Conservation (phyloP, 2,888 invertebrate genomes). For the Sericinus montela region DNA sequence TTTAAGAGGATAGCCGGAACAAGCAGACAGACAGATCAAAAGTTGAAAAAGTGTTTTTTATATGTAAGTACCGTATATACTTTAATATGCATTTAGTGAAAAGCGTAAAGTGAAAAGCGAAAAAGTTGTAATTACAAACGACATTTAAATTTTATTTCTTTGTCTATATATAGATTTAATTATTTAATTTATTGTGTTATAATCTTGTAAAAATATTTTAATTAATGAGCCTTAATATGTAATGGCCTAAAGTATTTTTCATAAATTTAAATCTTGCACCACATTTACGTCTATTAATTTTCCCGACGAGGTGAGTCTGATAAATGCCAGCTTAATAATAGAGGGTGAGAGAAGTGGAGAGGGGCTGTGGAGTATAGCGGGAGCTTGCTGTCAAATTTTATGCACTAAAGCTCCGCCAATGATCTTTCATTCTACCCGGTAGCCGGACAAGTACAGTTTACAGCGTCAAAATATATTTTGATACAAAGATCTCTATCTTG, state of each 20-base stretch:
- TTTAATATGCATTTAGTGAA: too few relatives aligned
- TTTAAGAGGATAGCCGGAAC: too few relatives aligned
- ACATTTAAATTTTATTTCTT: too few relatives aligned
- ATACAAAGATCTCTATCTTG: too few relatives aligned
- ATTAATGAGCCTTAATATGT: background rate
- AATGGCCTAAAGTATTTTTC: slow-evolving; percentile 35
- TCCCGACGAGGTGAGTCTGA: slow-evolving; percentile 42
- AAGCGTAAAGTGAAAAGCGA: too few relatives aligned
- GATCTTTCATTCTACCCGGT: slow-evolving; percentile 43
- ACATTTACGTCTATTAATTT: slow-evolving; percentile 54
- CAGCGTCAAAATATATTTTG: background rate
- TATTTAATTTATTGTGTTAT: too few relatives aligned
- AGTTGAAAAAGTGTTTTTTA: too few relatives aligned
- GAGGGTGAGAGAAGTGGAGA: slow-evolving; percentile 21
- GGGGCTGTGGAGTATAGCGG: slow-evolving; percentile 25
- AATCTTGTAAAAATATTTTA: background rate
- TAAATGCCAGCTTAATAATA: slow-evolving; percentile 56
- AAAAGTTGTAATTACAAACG: too few relatives aligned
- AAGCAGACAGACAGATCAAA: too few relatives aligned
- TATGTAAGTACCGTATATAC: too few relatives aligned
- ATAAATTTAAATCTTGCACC: slow-evolving; percentile 41
- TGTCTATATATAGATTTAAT: too few relatives aligned
- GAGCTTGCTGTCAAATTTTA: slow-evolving; percentile 60
- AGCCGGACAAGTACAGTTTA: slow-evolving; percentile 45
- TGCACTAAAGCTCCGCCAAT: slow-evolving; percentile 55